These are phyloP conservation scores for Amphiura filiformis DNA, from an alignment of 35 echinoderm and acorn worm genomes.

Conservation along the genomic window DNA sequence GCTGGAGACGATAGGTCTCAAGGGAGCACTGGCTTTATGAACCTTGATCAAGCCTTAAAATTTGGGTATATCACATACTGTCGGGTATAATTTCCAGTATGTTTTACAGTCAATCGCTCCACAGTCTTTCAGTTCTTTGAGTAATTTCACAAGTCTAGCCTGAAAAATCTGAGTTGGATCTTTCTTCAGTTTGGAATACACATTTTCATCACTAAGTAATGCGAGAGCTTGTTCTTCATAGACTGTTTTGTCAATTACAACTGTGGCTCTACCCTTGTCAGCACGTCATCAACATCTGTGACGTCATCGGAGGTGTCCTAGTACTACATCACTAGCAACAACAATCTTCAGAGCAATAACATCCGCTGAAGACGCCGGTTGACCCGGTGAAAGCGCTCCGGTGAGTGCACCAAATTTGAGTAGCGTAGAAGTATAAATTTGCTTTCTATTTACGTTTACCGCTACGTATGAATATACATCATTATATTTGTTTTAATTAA, in stretches of 20 bases:
- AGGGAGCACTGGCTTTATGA: conserved; percentile 2
- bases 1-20: conserved; percentile 32
- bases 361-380: no score
- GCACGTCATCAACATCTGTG: no score
- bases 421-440: no score
- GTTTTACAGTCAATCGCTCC: neutral
- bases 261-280: conserved; percentile 38
- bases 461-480: no score
- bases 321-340: no score
- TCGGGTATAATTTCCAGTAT: conserved; percentile 19
- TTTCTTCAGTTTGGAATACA: conserved; percentile 2
- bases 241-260: conserved; percentile 3
- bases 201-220: neutral
- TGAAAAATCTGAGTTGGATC: neutral
- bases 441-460: no score
- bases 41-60: conserved; percentile 26
- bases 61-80: conserved; percentile 6
- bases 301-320: no score
- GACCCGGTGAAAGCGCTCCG: no score
- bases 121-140: neutral
- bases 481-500: no score
- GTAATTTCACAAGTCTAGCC: neutral
- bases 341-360: no score
- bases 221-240: conserved; percentile 3
- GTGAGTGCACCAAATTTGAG: no score